Evolutionary conservation across 23 tunicate species (phyloP).

Genomic region (Botrylloides violaceus): DNA sequence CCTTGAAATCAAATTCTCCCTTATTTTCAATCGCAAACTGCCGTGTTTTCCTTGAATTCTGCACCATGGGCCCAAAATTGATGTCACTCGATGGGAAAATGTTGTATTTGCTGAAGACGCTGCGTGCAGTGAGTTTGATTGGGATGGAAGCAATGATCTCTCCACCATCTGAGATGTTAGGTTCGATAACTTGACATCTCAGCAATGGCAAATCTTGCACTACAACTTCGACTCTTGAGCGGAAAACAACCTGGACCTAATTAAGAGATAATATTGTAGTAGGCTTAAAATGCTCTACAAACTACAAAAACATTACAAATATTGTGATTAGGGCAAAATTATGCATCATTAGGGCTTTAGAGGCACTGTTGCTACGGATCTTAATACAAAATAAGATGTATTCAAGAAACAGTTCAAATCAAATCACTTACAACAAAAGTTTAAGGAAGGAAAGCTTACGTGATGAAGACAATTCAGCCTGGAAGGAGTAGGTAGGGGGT

Average conservation of each 20-base stretch:
- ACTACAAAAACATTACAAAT: no score
- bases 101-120: slow-evolving; percentile 81
- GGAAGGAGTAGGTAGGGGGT: no score
- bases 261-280: no score
- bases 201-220: slow-evolving; percentile 84
- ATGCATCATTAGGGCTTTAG: no score
- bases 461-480: no score
- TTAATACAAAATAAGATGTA: no score
- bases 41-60: slow-evolving; percentile 67
- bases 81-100: slow-evolving; percentile 89
- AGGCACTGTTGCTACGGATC: no score
- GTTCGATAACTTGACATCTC: slow-evolving; percentile 97
- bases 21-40: slow-evolving; percentile 83
- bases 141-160: slow-evolving; percentile 95
- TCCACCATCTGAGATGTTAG: slow-evolving; percentile 82
- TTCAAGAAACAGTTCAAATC: no score
- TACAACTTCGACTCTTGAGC: slow-evolving; percentile 57
- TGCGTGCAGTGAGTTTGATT: slow-evolving; percentile 78
- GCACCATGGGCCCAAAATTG: slow-evolving; percentile 96
- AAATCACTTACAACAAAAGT: no score
- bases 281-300: no score
- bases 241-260: slow-evolving; percentile 89
- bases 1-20: slow-evolving; percentile 98
- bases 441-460: no score
- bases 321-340: no score